phyloP scores from a whole-genome alignment of 1,140 invertebrate genomes.

The Drosophila albomicans region DNA sequence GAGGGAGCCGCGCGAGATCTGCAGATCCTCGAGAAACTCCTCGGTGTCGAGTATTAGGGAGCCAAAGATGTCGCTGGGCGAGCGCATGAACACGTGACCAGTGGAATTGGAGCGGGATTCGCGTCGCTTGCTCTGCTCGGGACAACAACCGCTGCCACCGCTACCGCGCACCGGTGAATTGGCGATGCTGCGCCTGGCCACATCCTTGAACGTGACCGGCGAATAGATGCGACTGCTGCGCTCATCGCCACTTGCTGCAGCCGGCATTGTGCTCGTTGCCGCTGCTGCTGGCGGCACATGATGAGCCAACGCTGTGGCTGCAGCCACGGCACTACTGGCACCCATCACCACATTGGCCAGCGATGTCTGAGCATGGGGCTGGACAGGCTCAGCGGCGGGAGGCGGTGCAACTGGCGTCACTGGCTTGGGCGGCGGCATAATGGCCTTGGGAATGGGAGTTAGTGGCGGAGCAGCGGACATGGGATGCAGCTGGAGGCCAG shows the following conservation, averaged over 20 bases:
- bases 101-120: constrained; percentile 86
- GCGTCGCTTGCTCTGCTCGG: constrained; percentile 73
- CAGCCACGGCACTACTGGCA: constrained; percentile 48
- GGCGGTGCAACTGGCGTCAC: constrained; percentile 30
- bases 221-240: constrained; percentile 89
- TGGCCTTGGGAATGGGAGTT: constrained; percentile 55
- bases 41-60: constrained; percentile 87
- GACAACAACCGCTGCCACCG: constrained; percentile 18
- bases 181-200: constrained; percentile 90
- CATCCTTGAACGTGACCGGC: constrained; percentile 93
- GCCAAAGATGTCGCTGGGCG: constrained; percentile 86
- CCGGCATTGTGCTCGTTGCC: neutral
- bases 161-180: constrained; percentile 88
- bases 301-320: constrained; percentile 59
- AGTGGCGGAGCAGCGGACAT: constrained; percentile 55
- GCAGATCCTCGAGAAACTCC: constrained; percentile 86
- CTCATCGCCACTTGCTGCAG: constrained; percentile 85
- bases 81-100: constrained; percentile 86
- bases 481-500: constrained; percentile 62
- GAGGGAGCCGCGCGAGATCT: constrained; percentile 80
- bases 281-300: constrained; percentile 81
- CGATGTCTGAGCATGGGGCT: constrained; percentile 10
- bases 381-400: constrained; percentile 20
- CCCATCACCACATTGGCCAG: constrained; percentile 56
- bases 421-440: constrained; percentile 51